These are phyloP conservation scores for Selene dorsalis DNA, from an alignment of 2,797 vertebrate genomes.

Conservation along the genomic window DNA sequence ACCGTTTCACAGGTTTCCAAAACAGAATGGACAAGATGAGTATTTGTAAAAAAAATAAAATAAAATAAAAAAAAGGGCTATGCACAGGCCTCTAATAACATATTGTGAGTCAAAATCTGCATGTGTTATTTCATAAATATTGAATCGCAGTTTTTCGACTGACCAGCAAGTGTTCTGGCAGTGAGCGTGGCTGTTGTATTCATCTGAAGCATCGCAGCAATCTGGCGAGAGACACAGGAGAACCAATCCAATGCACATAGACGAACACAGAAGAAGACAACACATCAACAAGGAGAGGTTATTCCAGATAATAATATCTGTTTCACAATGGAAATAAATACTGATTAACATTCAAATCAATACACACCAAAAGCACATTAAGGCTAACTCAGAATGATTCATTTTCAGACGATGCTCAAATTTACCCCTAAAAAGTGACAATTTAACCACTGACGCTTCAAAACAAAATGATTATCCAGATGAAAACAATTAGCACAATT, in stretches of 20 bases:
- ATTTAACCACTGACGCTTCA: not conserved
- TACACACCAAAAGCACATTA: not conserved
- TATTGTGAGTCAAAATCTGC: conserved; percentile 40
- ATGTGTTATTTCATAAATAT: conserved; percentile 61
- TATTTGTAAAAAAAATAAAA: not conserved
- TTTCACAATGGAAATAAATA: not conserved
- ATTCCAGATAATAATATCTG: not conserved
- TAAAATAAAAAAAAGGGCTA: not conserved
- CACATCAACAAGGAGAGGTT: conserved; percentile 33
- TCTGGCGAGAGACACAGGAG: conserved; percentile 70
- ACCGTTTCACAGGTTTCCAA: not conserved
- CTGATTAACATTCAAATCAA: not conserved
- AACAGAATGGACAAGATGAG: not conserved
- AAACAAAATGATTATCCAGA: not conserved
- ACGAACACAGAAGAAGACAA: conserved; percentile 47
- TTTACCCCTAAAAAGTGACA: not conserved
- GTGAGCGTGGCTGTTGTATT: conserved; percentile 79
- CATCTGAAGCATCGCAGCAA: conserved; percentile 84
- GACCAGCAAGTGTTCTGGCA: conserved; percentile 85
- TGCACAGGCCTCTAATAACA: conserved; percentile 5
- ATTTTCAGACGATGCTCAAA: not conserved
- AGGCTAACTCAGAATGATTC: not conserved
- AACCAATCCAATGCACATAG: conserved; percentile 41
- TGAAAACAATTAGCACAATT: not conserved
- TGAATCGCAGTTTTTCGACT: conserved; percentile 67